Percentiles rank a stretch among this genome's conserved stretches.
phyloP scores from a whole-genome alignment of 2,113 vertebrate genomes.

The Peromyscus leucopus region DNA sequence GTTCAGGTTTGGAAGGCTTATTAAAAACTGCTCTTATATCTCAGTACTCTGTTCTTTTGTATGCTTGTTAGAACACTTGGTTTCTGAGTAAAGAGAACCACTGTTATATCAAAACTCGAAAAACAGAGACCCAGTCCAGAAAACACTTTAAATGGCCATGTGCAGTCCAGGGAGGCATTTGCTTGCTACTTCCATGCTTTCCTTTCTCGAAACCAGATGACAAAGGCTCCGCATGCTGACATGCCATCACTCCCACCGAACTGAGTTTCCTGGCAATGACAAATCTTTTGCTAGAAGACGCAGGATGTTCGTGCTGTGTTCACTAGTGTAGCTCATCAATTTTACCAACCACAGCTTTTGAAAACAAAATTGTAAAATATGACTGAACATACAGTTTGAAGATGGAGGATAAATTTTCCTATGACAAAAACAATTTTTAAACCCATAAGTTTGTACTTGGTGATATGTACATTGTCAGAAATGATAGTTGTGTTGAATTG shows the following conservation, averaged over 20 bases:
- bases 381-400: constrained; percentile 51
- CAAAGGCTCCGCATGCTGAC: background rate
- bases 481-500: constrained; percentile 48
- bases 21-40: background rate
- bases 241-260: too few species aligned
- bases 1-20: background rate
- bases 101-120: background rate
- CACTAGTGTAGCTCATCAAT: constrained; percentile 52
- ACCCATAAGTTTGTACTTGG: constrained; percentile 2
- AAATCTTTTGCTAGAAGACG: constrained; percentile 33
- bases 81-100: background rate
- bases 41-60: background rate
- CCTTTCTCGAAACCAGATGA: background rate
- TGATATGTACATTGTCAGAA: constrained; percentile 55
- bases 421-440: constrained; percentile 73
- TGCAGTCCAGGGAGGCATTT: background rate
- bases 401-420: constrained; percentile 70
- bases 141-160: background rate
- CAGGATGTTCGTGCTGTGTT: background rate
- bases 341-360: constrained; percentile 25
- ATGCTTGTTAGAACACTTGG: background rate
- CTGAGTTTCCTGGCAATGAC: constrained; percentile 27
- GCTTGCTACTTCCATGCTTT: background rate
- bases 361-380: constrained; percentile 74
- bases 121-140: background rate